phyloP scores from a whole-genome alignment of 2,113 vertebrate genomes.

The Thinocorus orbignyianus region DNA sequence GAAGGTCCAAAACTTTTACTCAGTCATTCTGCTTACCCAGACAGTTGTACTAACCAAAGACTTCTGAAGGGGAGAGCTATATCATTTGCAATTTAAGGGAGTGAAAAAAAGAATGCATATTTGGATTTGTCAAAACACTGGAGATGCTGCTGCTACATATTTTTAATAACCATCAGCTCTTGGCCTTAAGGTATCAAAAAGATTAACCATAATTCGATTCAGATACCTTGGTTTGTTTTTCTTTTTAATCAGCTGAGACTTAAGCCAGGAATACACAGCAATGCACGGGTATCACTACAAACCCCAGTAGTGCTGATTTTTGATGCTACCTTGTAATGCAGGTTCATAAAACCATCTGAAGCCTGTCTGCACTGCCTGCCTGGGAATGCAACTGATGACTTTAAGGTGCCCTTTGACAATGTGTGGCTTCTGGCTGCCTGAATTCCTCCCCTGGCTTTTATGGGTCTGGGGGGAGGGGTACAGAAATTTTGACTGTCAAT shows the following conservation, averaged over 20 bases:
- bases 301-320: neutral
- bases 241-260: neutral
- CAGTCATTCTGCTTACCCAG: neutral
- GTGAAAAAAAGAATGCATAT: neutral
- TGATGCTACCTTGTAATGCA: neutral
- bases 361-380: neutral
- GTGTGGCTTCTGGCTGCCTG: neutral
- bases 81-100: neutral
- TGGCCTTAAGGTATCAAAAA: conserved; percentile 35
- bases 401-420: neutral
- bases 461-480: neutral
- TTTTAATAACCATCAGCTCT: neutral
- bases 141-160: neutral
- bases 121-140: neutral
- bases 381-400: neutral
- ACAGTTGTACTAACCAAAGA: neutral
- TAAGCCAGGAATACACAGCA: conserved; percentile 23
- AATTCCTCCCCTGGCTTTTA: neutral
- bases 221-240: neutral
- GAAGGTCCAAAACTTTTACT: neutral
- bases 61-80: neutral
- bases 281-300: neutral
- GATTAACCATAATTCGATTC: conserved; percentile 39
- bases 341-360: neutral
- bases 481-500: neutral